A percentile compares a stretch with the other conserved stretches of the same genome.
These are phyloP conservation scores for Psettodes erumei DNA, from an alignment of 2,113 vertebrate genomes.

Conservation along the genomic window DNA sequence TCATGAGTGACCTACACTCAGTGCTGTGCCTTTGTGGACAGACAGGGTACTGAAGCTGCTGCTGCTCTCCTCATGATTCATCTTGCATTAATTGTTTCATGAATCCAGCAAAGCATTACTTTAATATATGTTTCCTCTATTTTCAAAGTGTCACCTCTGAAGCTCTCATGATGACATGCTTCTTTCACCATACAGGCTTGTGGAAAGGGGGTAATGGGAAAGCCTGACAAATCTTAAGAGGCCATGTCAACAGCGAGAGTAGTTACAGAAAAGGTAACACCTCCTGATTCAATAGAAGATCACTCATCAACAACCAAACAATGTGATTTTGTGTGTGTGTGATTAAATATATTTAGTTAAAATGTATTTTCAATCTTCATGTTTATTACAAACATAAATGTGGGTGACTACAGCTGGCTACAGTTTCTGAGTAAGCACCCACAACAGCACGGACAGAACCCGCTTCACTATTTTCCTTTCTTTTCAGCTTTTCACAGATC, in stretches of 20 bases:
- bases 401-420: not conserved
- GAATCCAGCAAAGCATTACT: not conserved
- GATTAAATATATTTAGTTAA: not conserved
- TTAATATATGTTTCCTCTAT: not conserved
- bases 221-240: not conserved
- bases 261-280: not conserved
- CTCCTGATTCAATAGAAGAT: not conserved
- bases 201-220: not conserved
- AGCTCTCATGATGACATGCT: not conserved
- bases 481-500: slow-evolving; percentile 32
- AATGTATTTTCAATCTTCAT: not conserved
- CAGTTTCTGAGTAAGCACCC: slow-evolving; percentile 26
- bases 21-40: not conserved
- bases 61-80: not conserved
- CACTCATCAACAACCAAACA: not conserved
- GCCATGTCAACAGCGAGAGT: not conserved
- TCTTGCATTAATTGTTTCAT: too few species aligned
- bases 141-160: too few species aligned
- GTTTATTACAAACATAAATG: not conserved
- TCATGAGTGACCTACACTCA: not conserved
- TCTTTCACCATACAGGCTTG: not conserved
- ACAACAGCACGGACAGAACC: not conserved
- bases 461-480: slow-evolving; percentile 25
- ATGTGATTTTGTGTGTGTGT: not conserved
- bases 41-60: not conserved